phyloP scores from a whole-genome alignment of 2,113 vertebrate species.

The Arothron firmamentum region DNA sequence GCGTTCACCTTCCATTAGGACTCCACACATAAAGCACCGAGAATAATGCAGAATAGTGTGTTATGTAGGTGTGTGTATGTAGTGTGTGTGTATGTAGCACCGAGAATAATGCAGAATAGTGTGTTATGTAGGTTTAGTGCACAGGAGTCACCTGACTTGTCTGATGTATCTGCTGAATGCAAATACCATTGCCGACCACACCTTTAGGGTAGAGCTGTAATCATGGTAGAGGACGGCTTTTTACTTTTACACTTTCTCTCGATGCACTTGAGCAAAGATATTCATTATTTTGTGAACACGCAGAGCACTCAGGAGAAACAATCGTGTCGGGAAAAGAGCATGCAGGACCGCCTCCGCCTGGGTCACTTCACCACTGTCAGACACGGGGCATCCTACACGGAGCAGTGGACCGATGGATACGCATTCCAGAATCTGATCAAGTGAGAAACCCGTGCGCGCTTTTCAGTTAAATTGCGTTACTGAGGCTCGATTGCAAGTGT shows the following conservation, averaged over 20 bases:
- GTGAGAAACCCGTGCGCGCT: conserved; percentile 67
- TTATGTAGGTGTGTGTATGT: neutral
- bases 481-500: neutral
- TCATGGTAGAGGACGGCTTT: neutral
- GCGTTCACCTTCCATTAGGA: too few relatives aligned
- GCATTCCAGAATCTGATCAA: conserved; percentile 99
- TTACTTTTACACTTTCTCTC: neutral
- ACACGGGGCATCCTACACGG: conserved; percentile 97
- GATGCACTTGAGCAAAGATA: neutral
- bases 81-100: too few relatives aligned
- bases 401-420: conserved; percentile 99
- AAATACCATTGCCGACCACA: too few relatives aligned
- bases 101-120: too few relatives aligned
- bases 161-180: neutral
- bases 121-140: neutral
- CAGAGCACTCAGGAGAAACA: conserved; percentile 99
- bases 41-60: too few relatives aligned
- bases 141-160: neutral
- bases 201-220: too few relatives aligned
- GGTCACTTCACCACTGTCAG: conserved; percentile 99
- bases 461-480: neutral
- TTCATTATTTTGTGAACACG: neutral
- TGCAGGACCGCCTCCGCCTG: conserved; percentile 97
- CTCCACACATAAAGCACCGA: too few relatives aligned
- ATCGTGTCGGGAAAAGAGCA: conserved; percentile 98